These are phyloP conservation scores for Drosophila kanapiae DNA, from an alignment of 1,140 invertebrate species.

Conservation along the genomic window DNA sequence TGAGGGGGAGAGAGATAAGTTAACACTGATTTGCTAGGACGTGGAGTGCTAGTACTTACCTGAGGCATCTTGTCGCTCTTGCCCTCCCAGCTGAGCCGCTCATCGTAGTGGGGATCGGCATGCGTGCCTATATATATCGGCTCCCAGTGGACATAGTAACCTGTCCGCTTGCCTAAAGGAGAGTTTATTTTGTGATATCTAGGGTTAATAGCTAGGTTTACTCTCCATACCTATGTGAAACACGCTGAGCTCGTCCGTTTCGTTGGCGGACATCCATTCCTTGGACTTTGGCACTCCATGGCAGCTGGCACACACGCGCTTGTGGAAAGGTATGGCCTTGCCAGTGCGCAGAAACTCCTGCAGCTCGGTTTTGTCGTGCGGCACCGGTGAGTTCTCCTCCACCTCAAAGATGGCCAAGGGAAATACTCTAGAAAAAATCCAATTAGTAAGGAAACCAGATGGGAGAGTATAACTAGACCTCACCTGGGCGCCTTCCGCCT, in stretches of 20 bases:
- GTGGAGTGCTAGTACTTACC: no score
- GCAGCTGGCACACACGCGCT: slow-evolving; percentile 94
- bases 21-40: slow-evolving; percentile 6
- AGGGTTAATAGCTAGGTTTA: accelerated
- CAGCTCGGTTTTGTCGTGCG: slow-evolving; percentile 91
- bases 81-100: slow-evolving; percentile 94
- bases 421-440: slow-evolving; percentile 68
- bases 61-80: slow-evolving; percentile 98
- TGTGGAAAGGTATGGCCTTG: slow-evolving; percentile 95
- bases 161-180: slow-evolving; percentile 89
- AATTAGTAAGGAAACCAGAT: neutral
- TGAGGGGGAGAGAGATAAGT: slow-evolving; percentile 84
- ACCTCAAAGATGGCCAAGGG: slow-evolving; percentile 84
- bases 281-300: slow-evolving; percentile 94
- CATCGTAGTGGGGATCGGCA: slow-evolving; percentile 94
- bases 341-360: slow-evolving; percentile 91
- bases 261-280: slow-evolving; percentile 91
- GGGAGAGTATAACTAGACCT: neutral
- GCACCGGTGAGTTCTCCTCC: slow-evolving; percentile 86
- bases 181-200: neutral
- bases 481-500: slow-evolving; percentile 82
- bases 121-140: slow-evolving; percentile 95
- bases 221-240: slow-evolving; percentile 92
- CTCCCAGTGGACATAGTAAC: slow-evolving; percentile 94
- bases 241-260: slow-evolving; percentile 90